Evolutionary conservation across 2,113 vertebrate genomes (phyloP).

Genomic region (Erpornis zantholeuca): DNA sequence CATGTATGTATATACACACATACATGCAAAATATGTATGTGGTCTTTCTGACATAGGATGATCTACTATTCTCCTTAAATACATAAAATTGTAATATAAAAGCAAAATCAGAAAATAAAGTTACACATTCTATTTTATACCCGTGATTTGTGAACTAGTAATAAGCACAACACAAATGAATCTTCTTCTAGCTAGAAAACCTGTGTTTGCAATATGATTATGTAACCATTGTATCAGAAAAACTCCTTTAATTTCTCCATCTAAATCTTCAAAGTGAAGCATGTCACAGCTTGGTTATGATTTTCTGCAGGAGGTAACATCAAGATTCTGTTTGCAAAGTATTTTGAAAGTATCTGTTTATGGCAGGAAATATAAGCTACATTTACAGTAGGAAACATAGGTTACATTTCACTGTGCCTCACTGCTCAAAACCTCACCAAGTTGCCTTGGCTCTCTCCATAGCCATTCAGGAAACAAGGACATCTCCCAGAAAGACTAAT

Average conservation of each 20-base stretch:
- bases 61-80: neutral
- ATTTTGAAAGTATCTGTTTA: neutral
- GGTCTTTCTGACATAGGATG: neutral
- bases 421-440: neutral
- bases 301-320: neutral
- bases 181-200: neutral
- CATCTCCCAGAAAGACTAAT: neutral
- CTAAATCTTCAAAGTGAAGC: neutral
- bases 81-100: neutral
- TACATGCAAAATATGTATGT: neutral
- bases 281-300: neutral
- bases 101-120: neutral
- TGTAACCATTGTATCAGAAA: neutral
- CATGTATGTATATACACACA: accelerated
- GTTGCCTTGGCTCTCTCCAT: neutral
- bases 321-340: neutral
- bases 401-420: neutral
- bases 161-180: neutral
- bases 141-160: neutral
- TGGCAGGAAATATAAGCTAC: neutral
- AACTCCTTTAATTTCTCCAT: neutral
- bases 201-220: neutral
- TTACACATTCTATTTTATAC: neutral
- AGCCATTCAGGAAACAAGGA: neutral
- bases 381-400: accelerated